A percentile compares a stretch with the other conserved stretches of the same genome.
Evolutionary conservation across 2,113 vertebrate genomes (phyloP).

Genomic region (Gasterosteus aculeatus): DNA sequence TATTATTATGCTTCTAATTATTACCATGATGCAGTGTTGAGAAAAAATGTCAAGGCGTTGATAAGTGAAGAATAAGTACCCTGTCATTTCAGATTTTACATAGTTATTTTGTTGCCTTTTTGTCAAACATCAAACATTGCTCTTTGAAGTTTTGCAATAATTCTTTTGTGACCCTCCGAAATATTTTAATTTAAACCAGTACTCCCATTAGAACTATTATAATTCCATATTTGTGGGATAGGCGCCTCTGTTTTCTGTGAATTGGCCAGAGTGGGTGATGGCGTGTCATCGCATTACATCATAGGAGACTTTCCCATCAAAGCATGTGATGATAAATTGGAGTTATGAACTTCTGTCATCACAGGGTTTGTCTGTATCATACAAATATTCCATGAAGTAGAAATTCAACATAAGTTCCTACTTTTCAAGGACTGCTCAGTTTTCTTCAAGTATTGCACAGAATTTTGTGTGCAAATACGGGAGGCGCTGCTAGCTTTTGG

Average conservation of each 20-base stretch:
- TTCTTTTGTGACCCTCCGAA: background rate
- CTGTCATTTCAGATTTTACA: background rate
- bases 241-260: slow-evolving; percentile 1
- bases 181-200: background rate
- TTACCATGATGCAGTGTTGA: background rate
- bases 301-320: background rate
- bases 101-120: background rate
- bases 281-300: background rate
- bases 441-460: background rate
- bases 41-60: background rate
- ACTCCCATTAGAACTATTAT: background rate
- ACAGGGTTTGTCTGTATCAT: background rate
- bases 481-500: no score
- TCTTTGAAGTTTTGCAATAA: background rate
- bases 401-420: background rate
- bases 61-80: background rate
- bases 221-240: background rate
- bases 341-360: background rate
- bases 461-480: background rate
- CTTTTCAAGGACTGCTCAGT: background rate
- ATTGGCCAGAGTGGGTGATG: background rate
- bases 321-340: background rate
- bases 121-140: background rate
- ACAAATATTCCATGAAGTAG: background rate
- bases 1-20: background rate